Evolutionary conservation across 1,140 invertebrate genomes (phyloP), one percentile per base, ranked within the genome.

Genomic region (Calosoma granatense): DNA sequence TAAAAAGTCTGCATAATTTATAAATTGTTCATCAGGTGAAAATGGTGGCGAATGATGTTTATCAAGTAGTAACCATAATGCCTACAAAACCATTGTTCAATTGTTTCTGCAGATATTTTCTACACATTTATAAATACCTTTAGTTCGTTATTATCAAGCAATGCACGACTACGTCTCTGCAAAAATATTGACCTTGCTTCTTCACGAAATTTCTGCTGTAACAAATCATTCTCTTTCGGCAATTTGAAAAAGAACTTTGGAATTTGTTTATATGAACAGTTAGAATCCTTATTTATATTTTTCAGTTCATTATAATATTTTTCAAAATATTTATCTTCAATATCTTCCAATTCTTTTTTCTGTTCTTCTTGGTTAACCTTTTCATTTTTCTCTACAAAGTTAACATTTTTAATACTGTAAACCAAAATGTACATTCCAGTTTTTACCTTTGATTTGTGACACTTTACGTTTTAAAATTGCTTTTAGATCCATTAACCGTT

Each of bases 91-190:
- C 6, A 51, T 51, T 15, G n/a, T n/a, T n/a, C n/a, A n/a, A n/a
- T n/a, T n/a, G n/a, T n/a, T n/a, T n/a, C n/a, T n/a, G n/a, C n/a
- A n/a, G n/a, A n/a, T n/a, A n/a, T n/a, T n/a, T n/a, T n/a, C n/a
- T 51, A 19, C 19, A 51, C 12, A 51, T 51, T 11, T 12, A 2
- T 22, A 60, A 53, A 51, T 60, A 81, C 79, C 70, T 91, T 90
- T 23, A 96, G 69, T 72, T 96, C 93, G 64, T 87, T 84, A 70
- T 92, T 91, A 70, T 93, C 87, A 19, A 95, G 70, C 4, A 95
- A 73, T 66, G 92, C 84, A 61, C 84, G 80, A 58, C 87, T 92
- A 69, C 86, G 83, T 65, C 88, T 81, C 73, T 94, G 87, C 20
- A 96, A 69, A 69, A 94, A 90, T 51, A 89, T 77, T 11, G 90